phyloP scores from a whole-genome alignment of 2,888 invertebrate genomes.

The Apodemia hepburni region DNA sequence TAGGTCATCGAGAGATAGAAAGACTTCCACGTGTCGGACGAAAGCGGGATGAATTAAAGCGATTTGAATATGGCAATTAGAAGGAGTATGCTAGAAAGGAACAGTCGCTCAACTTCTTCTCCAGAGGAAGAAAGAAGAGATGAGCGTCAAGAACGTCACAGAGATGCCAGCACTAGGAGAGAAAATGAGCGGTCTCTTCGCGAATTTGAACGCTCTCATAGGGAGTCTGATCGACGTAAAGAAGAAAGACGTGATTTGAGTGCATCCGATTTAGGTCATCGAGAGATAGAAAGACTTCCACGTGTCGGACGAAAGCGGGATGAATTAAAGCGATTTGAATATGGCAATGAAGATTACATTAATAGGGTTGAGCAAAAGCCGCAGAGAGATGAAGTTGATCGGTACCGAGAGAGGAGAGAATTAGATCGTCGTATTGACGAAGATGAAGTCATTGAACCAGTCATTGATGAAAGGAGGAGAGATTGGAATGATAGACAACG shows the following conservation, averaged over 20 bases:
- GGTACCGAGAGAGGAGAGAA: conserved; percentile 64
- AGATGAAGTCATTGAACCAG: conserved; percentile 69
- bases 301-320: conserved; percentile 68
- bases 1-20: conserved; percentile 62
- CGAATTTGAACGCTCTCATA: conserved; percentile 43
- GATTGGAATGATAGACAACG: conserved; percentile 69
- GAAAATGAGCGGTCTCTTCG: conserved; percentile 70
- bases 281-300: conserved; percentile 68
- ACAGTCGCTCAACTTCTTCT: conserved; percentile 77
- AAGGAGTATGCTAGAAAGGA: conserved; percentile 72
- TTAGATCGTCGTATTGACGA: conserved; percentile 68
- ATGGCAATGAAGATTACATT: conserved; percentile 66
- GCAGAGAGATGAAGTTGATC: conserved; percentile 60
- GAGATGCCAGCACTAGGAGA: conserved; percentile 63
- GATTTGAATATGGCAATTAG: conserved; percentile 70
- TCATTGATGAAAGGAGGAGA: conserved; percentile 62
- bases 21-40: conserved; percentile 67
- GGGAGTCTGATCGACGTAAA: conserved; percentile 49
- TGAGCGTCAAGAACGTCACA: conserved; percentile 69
- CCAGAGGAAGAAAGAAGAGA: conserved; percentile 74
- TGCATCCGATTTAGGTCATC: conserved; percentile 48
- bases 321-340: conserved; percentile 65
- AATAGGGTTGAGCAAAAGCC: conserved; percentile 63
- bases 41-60: conserved; percentile 64
- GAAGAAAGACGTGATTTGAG: conserved; percentile 60